phyloP scores from a whole-genome alignment of 1,140 invertebrate genomes.

The Trichonephila inaurata region DNA sequence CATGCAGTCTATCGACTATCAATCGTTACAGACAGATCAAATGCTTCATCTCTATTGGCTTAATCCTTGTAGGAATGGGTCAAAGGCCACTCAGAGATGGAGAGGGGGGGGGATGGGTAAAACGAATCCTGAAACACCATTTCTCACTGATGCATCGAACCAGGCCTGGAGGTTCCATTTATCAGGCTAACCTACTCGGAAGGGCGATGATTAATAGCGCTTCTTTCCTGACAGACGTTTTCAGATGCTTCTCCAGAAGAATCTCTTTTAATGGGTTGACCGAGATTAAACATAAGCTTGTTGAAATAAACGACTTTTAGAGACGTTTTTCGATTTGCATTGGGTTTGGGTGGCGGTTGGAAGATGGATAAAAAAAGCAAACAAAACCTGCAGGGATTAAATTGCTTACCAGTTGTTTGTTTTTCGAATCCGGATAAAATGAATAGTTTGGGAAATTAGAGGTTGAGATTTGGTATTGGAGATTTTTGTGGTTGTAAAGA shows the following conservation, averaged over 20 bases:
- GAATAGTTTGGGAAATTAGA: not conserved
- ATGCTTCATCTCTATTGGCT: not conserved
- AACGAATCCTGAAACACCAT: not conserved
- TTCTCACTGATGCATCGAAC: not conserved
- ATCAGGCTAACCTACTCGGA: conserved; percentile 17
- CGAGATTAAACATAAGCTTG: conserved; percentile 18
- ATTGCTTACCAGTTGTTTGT: not conserved
- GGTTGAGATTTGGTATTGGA: not conserved
- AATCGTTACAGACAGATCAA: not conserved
- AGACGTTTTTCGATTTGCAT: not conserved
- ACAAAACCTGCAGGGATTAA: not conserved
- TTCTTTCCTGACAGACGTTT: conserved; percentile 7
- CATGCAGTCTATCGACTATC: not conserved
- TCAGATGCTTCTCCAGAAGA: not conserved
- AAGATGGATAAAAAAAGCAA: not conserved
- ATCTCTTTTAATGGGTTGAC: not conserved
- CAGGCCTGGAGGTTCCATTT: not conserved
- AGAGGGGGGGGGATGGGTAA: not conserved
- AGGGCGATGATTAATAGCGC: not conserved
- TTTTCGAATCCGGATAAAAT: not conserved
- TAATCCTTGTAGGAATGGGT: not conserved
- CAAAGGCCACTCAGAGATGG: not conserved
- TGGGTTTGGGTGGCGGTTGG: not conserved
- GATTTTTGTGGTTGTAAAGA: not conserved
- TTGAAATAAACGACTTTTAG: conserved; percentile 8